Evolutionary conservation across 2,888 invertebrate species (phyloP).

Genomic region (Orthonevra nobilis): DNA sequence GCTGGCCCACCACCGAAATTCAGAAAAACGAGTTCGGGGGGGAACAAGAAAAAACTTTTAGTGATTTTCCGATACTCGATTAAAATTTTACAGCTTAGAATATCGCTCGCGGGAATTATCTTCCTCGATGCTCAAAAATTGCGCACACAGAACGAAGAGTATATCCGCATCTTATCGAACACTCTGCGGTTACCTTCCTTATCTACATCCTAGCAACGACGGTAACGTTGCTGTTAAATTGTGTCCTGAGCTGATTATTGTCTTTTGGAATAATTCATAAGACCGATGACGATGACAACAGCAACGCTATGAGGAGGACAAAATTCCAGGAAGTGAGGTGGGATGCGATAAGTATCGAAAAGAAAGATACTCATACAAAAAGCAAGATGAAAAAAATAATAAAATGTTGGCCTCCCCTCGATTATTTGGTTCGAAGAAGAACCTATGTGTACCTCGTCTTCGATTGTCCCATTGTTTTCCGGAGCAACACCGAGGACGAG

Average conservation of each 20-base stretch:
- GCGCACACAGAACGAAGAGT: too few relatives aligned
- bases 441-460: too few relatives aligned
- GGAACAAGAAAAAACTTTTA: constrained; percentile 47
- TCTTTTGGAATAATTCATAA: constrained; percentile 50
- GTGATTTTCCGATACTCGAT: constrained; percentile 40
- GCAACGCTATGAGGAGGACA: too few relatives aligned
- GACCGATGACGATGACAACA: constrained; percentile 14
- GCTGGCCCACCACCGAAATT: too few relatives aligned
- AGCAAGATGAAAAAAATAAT: too few relatives aligned
- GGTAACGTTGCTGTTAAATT: constrained; percentile 38
- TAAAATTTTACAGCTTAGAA: constrained; percentile 37
- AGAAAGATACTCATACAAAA: too few relatives aligned
- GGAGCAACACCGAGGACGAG: background rate
- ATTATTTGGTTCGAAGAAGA: too few relatives aligned
- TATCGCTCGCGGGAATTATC: constrained; percentile 25
- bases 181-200: constrained; percentile 7
- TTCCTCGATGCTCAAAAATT: constrained; percentile 8
- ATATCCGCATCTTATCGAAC: too few relatives aligned
- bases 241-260: constrained; percentile 49
- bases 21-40: too few relatives aligned
- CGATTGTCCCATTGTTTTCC: constrained; percentile 13
- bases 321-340: too few relatives aligned
- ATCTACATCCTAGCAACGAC: constrained; percentile 5
- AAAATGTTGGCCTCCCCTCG: too few relatives aligned
- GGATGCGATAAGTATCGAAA: too few relatives aligned